phyloP scores from a whole-genome alignment of 1,140 invertebrate species.

The Brachionus plicatilis region DNA sequence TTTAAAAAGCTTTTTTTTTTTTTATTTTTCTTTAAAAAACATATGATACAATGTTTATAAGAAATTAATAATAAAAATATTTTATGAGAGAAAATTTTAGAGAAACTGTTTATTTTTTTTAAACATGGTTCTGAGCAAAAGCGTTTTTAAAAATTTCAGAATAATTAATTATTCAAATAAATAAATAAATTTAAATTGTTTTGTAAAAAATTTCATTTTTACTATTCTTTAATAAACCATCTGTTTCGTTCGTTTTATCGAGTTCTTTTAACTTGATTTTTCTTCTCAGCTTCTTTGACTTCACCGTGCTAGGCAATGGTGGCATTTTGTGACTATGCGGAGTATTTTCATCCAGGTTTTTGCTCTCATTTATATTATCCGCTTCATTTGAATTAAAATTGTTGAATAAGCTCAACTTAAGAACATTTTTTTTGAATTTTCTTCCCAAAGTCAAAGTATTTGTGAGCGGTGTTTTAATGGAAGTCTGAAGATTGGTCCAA shows the following conservation, averaged over 20 bases:
- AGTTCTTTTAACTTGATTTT: neutral
- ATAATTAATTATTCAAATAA: no score
- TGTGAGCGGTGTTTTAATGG: neutral
- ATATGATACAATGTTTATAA: neutral
- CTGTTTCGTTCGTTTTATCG: neutral
- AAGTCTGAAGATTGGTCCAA: constrained; percentile 20
- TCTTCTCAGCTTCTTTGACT: neutral
- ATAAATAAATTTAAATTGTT: neutral
- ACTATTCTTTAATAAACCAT: neutral
- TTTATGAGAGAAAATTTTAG: no score
- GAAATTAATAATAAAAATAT: neutral
- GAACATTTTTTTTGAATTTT: constrained; percentile 30
- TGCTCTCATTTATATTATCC: neutral
- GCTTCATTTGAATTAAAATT: neutral
- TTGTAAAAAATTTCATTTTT: constrained; percentile 15
- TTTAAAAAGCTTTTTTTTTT: no score
- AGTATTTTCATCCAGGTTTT: neutral
- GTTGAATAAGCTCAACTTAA: constrained; percentile 3
- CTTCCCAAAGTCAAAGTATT: constrained; percentile 22
- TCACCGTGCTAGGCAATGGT: neutral
- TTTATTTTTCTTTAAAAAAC: neutral
- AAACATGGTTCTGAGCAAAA: no score
- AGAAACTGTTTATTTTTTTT: no score
- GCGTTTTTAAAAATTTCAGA: neutral
- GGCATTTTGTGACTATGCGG: neutral